A percentile compares a stretch with the other conserved stretches of the same genome.
Conservation (phyloP, 2,113 vertebrate genomes). For the Alligator sinensis region DNA sequence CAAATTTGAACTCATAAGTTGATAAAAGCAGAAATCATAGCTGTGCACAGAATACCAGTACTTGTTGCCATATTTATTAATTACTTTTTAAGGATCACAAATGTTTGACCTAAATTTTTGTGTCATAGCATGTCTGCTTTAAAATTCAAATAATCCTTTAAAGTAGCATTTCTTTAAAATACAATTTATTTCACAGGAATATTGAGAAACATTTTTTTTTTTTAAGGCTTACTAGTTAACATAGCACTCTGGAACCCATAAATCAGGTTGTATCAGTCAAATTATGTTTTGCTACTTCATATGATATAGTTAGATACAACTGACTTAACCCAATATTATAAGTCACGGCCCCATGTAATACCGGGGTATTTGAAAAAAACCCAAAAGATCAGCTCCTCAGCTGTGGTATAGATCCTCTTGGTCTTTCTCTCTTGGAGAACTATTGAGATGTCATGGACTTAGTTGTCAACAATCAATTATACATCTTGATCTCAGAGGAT, state of each 20-base stretch:
- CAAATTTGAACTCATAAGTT: not conserved
- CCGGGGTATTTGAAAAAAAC: not conserved
- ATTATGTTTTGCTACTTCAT: not conserved
- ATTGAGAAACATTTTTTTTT: not conserved
- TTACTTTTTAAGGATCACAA: not conserved
- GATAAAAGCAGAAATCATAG: not conserved
- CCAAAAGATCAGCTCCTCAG: not conserved
- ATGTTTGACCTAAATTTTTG: not conserved
- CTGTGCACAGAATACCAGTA: not conserved
- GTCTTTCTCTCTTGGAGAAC: not conserved
- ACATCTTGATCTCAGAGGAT: not conserved
- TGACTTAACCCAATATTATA: not conserved
- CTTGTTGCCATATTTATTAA: not conserved
- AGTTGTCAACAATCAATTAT: not conserved
- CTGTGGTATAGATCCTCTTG: not conserved
- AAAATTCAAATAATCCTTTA: not conserved
- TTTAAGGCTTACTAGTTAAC: not conserved
- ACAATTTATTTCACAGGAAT: not conserved
- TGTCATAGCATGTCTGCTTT: not conserved
- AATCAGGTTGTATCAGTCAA: not conserved
- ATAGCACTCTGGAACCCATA: not conserved
- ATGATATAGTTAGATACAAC: not conserved
- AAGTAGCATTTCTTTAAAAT: not conserved
- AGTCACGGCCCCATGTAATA: not conserved
- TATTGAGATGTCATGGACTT: not conserved